Base-by-base conservation (phyloP, 1,140 invertebrate species). In the Berghia stephanieae region DNA sequence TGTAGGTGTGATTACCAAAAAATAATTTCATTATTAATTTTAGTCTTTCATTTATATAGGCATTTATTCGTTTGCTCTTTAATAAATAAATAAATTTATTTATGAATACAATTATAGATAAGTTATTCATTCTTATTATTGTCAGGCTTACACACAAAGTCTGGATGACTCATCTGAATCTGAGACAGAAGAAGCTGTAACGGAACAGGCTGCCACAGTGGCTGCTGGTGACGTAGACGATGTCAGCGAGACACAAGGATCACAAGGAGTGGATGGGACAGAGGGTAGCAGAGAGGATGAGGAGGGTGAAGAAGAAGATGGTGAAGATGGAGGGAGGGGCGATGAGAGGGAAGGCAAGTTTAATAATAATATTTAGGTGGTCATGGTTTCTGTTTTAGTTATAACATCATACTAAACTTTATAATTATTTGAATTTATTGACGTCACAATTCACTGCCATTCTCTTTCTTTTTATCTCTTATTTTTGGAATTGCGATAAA, bases 101-200 rank as follows among this genome's bases (percentile, higher is more conserved):
- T n/a, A n/a, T n/a, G n/a, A n/a, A n/a, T n/a, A n/a, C n/a, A n/a
- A n/a, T n/a, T n/a, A n/a, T n/a, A n/a, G n/a, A n/a, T n/a, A n/a
- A 8, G 13, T 38, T 16, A 38, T 68, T 13, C 13, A 68, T 38
- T 68, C 66, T 34, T 27, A 5, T 71, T 46, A 83, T 81, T 81
- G 83, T 16, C 82, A 87, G 63, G 85, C 86, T 52, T 87, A 86
- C 75, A 83, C 85, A 2, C 80, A 81, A 66, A 78, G 81, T 52
- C 77, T 87, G 46, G 86, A 86, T 55, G 85, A 86, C 46, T 81
- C 78, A 18, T 84, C 83, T 21, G 83, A 84, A 44, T 83, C 84
- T 38, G 85, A 86, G 49, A 83, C 80, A 34, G 83, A 83, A 66
- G 79, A 75, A 5, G 80, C 82, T 68, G 84, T 73, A 0, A 43